Conservation (phyloP, 2,797 vertebrate genomes). For the Hapalemur alaotrensis region DNA sequence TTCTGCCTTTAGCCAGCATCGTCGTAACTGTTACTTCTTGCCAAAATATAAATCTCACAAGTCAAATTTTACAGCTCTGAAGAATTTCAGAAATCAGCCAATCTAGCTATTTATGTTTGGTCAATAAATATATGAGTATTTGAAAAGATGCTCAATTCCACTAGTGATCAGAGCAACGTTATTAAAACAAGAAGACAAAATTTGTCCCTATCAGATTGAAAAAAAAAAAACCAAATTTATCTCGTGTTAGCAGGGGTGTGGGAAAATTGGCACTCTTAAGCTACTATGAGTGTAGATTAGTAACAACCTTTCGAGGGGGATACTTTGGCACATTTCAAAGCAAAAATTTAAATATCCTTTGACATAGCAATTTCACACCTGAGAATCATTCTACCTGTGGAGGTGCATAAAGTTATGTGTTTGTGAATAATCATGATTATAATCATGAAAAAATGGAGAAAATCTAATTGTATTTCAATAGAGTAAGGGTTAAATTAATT, state of each 20-base stretch:
- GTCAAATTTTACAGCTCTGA: background rate
- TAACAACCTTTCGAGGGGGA: background rate
- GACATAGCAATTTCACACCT: background rate
- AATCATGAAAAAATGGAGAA: slow-evolving; percentile 20
- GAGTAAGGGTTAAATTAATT: slow-evolving; percentile 11
- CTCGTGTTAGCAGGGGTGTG: background rate
- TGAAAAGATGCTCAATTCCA: background rate
- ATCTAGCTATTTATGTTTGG: background rate
- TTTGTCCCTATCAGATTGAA: background rate
- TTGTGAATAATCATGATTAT: slow-evolving; percentile 4
- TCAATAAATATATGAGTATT: background rate
- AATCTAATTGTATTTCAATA: background rate
- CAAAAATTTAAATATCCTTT: slow-evolving; percentile 3
- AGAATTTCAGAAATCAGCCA: background rate
- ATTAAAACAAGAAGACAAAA: background rate
- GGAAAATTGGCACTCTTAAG: background rate
- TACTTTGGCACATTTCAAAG: slow-evolving; percentile 6
- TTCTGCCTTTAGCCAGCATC: background rate
- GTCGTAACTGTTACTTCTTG: background rate
- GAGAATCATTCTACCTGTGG: background rate
- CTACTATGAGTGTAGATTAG: background rate
- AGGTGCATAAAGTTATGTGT: background rate
- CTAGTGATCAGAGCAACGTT: background rate
- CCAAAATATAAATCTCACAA: background rate
- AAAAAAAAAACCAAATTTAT: background rate